These are phyloP conservation scores for Eupithecia inturbata DNA, from an alignment of 2,888 invertebrate genomes.

Conservation along the genomic window DNA sequence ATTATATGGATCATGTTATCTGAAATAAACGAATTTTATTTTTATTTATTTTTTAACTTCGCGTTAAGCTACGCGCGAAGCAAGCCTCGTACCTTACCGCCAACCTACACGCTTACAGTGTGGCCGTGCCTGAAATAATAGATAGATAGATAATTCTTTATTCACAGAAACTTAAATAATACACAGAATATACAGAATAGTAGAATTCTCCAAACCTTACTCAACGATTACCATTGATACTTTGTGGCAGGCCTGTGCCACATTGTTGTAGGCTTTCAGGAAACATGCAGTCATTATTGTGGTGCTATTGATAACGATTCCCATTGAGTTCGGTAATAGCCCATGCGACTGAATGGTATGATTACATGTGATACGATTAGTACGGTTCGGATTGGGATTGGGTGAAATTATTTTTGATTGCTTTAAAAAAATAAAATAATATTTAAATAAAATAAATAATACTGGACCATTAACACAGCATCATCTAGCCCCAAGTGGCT, in stretches of 20 bases:
- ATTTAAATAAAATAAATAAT: too few relatives aligned
- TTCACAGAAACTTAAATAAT: too few relatives aligned
- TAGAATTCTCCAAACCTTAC: background rate
- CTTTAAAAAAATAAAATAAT: too few relatives aligned
- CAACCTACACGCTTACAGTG: background rate
- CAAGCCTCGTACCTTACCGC: background rate
- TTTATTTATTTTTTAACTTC: too few relatives aligned
- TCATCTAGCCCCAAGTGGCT: too few relatives aligned
- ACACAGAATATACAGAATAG: too few relatives aligned
- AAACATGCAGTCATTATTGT: conserved; percentile 60
- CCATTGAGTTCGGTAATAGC: conserved; percentile 56
- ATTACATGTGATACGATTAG: conserved; percentile 67
- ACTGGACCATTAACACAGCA: too few relatives aligned
- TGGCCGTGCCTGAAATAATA: background rate
- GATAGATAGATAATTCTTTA: too few relatives aligned
- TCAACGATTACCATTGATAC: background rate
- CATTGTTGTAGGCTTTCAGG: conserved; percentile 31
- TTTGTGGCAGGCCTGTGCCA: background rate
- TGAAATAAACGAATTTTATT: too few relatives aligned
- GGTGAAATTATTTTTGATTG: background rate
- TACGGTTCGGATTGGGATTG: conserved; percentile 38
- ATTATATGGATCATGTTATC: too few relatives aligned
- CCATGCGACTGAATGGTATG: conserved; percentile 52
- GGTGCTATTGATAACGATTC: conserved; percentile 71
- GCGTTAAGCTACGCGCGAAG: too few relatives aligned